phyloP scores from a whole-genome alignment of 2,113 vertebrate genomes.

The Tetrao urogallus region DNA sequence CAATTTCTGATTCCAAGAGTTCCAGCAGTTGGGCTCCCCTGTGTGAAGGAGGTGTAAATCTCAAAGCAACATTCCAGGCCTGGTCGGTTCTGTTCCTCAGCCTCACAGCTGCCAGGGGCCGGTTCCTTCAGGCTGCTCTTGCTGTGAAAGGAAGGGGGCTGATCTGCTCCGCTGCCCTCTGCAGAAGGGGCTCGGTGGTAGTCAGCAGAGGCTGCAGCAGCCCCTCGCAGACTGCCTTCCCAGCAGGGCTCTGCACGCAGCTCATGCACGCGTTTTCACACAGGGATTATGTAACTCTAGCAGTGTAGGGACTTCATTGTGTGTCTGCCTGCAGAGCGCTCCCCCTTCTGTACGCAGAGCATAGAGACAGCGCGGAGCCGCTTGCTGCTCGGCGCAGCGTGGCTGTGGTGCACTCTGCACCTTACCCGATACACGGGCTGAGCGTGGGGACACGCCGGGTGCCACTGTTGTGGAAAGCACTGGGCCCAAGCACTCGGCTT shows the following conservation, averaged over 20 bases:
- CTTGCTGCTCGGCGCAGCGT: not conserved
- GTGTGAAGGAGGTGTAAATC: rapidly evolving
- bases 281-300: conserved; percentile 40
- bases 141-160: not conserved
- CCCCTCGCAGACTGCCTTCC: not conserved
- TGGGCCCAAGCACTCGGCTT: not conserved
- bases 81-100: not conserved
- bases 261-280: not conserved
- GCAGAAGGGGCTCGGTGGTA: not conserved
- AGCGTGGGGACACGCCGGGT: not conserved
- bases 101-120: not conserved
- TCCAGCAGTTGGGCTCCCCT: not conserved
- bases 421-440: not conserved
- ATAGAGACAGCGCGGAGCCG: not conserved
- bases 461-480: rapidly evolving
- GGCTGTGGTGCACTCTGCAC: rapidly evolving
- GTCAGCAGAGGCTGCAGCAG: not conserved
- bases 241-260: not conserved
- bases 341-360: not conserved
- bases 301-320: not conserved
- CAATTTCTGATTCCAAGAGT: not conserved
- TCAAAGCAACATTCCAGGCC: rapidly evolving
- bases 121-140: not conserved
- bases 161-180: rapidly evolving
- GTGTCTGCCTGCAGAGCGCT: not conserved